Base-by-base conservation (phyloP, 2,797 vertebrate species). In the Rhodeus uyekii region DNA sequence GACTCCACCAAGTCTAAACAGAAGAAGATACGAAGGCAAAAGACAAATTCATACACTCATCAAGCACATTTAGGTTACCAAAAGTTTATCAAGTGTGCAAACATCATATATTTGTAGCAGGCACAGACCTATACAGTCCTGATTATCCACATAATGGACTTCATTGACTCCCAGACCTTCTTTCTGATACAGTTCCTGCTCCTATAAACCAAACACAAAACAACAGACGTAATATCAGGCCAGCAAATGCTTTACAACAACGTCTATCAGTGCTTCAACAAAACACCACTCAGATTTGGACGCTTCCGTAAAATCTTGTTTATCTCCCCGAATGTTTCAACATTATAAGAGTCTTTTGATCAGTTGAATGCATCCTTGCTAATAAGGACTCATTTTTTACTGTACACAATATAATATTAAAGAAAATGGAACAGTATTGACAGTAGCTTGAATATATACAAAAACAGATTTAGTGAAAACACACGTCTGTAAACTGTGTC, bases 131-230 rank as follows among this genome's bases (percentile, higher is more conserved):
- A 99, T 99, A 84, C 98, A 99, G 90, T 99, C 98, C 90, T 99
- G 98, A 88, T 99, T 99, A 93, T 99, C 98, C 18, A 99, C 97
- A 9, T 99, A 99, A 88, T 96, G 97, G 2, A 99, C 98, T 94
- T 99, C 98, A 91, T 98, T 99, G 85, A 99, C 98, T 1, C 98
- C 98, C 3, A 99, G 93, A 1, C 96, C 98, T 91, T 99, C 97
- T 83, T 87, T 96, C 78, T 99, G 96, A 89, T 99, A 99, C 87
- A 99, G 94, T 87, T 99, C 98, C 91, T 99, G 97, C 78, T 98
- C 98, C 98, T 99, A 90, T 29, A 88, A 90, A 6, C 9, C 81
- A 34, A 46, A 85, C 38, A 84, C 10, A 83, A 8, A 48, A 55
- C 48, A 58, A 19, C 29, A 74, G 32, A 38, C 50, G 55, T 16